A percentile compares a stretch with the other conserved stretches of the same genome.
These are phyloP conservation scores for Sisyra nigra DNA, from an alignment of 2,888 invertebrate genomes.

Conservation along the genomic window DNA sequence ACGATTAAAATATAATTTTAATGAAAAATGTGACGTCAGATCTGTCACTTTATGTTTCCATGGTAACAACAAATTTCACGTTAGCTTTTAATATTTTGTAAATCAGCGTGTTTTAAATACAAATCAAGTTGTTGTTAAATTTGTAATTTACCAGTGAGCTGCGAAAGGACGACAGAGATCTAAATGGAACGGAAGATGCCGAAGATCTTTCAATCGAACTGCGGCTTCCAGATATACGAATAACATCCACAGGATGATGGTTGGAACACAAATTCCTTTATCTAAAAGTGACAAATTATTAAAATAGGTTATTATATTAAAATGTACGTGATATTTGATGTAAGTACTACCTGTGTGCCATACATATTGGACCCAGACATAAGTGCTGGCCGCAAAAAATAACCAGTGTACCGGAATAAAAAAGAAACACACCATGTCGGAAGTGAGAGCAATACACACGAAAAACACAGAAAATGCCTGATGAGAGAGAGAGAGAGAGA, in stretches of 20 bases:
- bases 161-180: constrained; percentile 92
- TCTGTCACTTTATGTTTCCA: too few species aligned
- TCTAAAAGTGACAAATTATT: constrained; percentile 6
- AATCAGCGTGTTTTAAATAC: too few species aligned
- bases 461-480: constrained; percentile 97
- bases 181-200: constrained; percentile 69
- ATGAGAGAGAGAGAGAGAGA: too few species aligned
- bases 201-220: constrained; percentile 66
- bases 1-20: too few species aligned
- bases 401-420: constrained; percentile 97
- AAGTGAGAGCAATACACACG: constrained; percentile 92
- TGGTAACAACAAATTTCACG: too few species aligned
- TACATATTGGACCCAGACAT: constrained; percentile 97
- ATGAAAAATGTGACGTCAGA: too few species aligned
- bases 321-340: neutral
- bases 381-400: constrained; percentile 95
- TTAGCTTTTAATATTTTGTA: too few species aligned
- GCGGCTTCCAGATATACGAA: constrained; percentile 91
- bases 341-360: constrained; percentile 78
- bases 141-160: constrained; percentile 81
- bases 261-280: constrained; percentile 86
- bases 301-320: neutral
- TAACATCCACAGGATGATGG: constrained; percentile 82
- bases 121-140: too few species aligned
- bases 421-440: constrained; percentile 97